Evolutionary conservation across 2,113 vertebrate genomes (phyloP).

Genomic region (Larimichthys polyactis): DNA sequence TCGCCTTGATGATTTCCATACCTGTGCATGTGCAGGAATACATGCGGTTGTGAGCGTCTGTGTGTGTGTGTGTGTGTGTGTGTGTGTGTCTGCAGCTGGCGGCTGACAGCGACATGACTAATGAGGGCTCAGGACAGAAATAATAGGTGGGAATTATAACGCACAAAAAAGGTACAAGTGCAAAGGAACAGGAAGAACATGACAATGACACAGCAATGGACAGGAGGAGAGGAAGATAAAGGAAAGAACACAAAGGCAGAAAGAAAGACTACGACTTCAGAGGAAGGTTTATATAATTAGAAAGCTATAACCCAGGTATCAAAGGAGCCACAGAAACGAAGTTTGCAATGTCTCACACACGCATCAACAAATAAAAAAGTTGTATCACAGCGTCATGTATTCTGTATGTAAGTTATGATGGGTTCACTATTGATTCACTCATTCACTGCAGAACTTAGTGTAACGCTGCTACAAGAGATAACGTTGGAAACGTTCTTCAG

Average conservation of each 20-base stretch:
- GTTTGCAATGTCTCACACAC: slow-evolving; percentile 6
- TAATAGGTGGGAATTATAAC: slow-evolving; percentile 91
- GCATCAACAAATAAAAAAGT: slow-evolving; percentile 2
- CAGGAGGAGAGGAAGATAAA: slow-evolving; percentile 49
- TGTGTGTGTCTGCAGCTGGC: slow-evolving; percentile 91
- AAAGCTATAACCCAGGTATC: slow-evolving; percentile 9
- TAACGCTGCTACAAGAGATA: neutral
- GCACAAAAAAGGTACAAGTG: slow-evolving; percentile 67
- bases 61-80: slow-evolving; percentile 83
- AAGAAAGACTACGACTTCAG: slow-evolving; percentile 37
- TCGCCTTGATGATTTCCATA: slow-evolving; percentile 97
- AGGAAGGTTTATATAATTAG: slow-evolving; percentile 36
- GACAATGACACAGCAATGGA: slow-evolving; percentile 50
- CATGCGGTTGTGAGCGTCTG: slow-evolving; percentile 83
- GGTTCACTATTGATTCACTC: neutral
- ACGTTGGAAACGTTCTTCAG: neutral
- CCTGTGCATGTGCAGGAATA: slow-evolving; percentile 93
- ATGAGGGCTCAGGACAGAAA: slow-evolving; percentile 97
- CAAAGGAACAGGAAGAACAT: slow-evolving; percentile 74
- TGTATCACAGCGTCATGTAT: neutral
- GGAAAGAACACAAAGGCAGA: slow-evolving; percentile 34
- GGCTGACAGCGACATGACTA: slow-evolving; percentile 97
- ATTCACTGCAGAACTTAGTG: neutral
- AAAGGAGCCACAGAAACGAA: slow-evolving; percentile 9
- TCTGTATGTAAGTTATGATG: neutral